Evolutionary conservation across 2,888 invertebrate genomes (phyloP).

Genomic region (Gisinianus flammeolus): DNA sequence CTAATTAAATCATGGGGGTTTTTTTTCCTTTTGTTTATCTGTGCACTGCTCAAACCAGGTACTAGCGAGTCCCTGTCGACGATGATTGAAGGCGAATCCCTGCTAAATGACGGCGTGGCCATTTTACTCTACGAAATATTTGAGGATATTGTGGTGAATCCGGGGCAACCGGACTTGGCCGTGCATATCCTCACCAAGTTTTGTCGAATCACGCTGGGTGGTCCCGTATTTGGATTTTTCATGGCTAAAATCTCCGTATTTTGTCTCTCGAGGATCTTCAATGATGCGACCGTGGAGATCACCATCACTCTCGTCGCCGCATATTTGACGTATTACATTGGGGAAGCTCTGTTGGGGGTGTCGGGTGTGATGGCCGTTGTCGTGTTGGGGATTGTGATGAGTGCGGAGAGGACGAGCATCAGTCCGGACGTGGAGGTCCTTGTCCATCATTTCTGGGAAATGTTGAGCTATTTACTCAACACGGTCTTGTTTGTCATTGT

Average conservation of each 20-base stretch:
- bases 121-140: conserved; percentile 62
- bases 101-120: conserved; percentile 64
- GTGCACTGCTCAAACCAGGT: conserved; percentile 57
- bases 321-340: conserved; percentile 63
- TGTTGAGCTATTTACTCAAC: conserved; percentile 65
- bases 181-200: conserved; percentile 56
- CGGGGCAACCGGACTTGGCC: conserved; percentile 36
- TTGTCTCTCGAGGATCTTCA: conserved; percentile 62
- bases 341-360: conserved; percentile 59
- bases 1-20: too few species aligned
- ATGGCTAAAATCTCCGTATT: conserved; percentile 62
- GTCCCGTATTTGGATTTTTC: conserved; percentile 62
- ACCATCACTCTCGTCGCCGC: conserved; percentile 63
- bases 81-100: conserved; percentile 64
- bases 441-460: conserved; percentile 63
- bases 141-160: conserved; percentile 46
- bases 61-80: conserved; percentile 61
- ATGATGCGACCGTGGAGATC: conserved; percentile 63
- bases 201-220: conserved; percentile 60
- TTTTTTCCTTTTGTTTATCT: neutral
- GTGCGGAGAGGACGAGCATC: conserved; percentile 62
- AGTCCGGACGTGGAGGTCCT: conserved; percentile 63
- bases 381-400: conserved; percentile 62
- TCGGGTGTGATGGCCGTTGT: conserved; percentile 64
- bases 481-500: conserved; percentile 69